These are phyloP conservation scores for Cephalopterus ornatus DNA, from an alignment of 2,113 vertebrate genomes.

Conservation along the genomic window DNA sequence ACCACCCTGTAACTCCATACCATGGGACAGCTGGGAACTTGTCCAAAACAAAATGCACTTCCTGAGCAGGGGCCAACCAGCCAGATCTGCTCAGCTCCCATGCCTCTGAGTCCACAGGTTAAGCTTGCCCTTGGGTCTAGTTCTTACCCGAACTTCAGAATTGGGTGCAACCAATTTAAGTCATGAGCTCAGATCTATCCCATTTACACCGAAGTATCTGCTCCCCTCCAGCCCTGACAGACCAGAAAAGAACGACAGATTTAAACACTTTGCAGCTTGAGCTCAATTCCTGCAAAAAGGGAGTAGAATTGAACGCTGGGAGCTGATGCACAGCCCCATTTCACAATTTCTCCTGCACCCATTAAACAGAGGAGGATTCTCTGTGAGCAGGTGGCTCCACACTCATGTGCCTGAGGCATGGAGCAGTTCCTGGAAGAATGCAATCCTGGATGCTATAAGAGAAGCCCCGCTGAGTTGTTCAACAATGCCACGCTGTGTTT, in stretches of 20 bases:
- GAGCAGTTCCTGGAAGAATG: neutral
- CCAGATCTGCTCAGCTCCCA: neutral
- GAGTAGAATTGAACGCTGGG: fast-evolving
- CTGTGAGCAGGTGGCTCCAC: neutral
- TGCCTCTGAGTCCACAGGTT: neutral
- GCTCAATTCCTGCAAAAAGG: neutral
- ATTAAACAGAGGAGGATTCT: neutral
- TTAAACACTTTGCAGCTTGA: neutral
- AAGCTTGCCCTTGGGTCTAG: neutral
- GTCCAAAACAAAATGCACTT: neutral
- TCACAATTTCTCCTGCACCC: neutral
- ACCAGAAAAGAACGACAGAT: neutral
- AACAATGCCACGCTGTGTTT: neutral
- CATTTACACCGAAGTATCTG: neutral
- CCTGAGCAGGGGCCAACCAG: neutral
- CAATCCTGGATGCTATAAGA: neutral
- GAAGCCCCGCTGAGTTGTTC: neutral
- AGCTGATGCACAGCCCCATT: neutral
- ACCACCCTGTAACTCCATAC: neutral
- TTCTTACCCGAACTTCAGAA: neutral
- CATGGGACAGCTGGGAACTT: neutral
- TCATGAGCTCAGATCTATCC: neutral
- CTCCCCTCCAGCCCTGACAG: neutral
- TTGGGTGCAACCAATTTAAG: neutral
- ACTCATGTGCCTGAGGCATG: neutral